Base-by-base conservation (phyloP, 1,140 invertebrate species). In the Cheumatopsyche charites region DNA sequence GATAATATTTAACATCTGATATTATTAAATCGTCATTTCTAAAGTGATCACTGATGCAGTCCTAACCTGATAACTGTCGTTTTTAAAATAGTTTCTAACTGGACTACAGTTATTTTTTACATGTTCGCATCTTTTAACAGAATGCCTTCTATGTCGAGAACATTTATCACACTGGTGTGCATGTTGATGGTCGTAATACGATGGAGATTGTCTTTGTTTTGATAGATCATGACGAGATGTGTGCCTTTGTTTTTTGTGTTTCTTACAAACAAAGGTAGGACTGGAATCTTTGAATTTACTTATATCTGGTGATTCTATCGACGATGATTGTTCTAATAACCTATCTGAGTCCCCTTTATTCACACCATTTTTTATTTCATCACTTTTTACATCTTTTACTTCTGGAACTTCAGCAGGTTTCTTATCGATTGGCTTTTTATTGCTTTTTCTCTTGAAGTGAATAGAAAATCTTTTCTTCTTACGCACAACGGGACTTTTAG, bases 51-150 rank as follows among this genome's bases (percentile, higher is more conserved):
- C 29, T 4, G 29, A 36, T 36, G 3, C 9, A 4, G 21, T 19
- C 23, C 23, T n/a, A 45, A 85, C 83, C 83, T 84, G 82, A 77
- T 83, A 85, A 76, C 82, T 85, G 75, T 85, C 83, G 79, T 82
- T 82, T 79, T 84, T 84, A 78, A 82, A 76, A 71, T 76, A 74
- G 43, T 70, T 15, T 55, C 70, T 71, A 15, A 71, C 66, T 15
- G 66, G 49, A 55, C 66, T 55, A 42, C 25, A 55, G 11, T 26
- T 49, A 19, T 68, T 68, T 41, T 68, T 68, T 25, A 15, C 11
- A 55, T 55, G 66, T 55, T 68, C 66, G 21, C 26, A 26, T 29
- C 7, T 45, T 55, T 17, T 68, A 5, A 9, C 26, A n/a, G 15
- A 13, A 21, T 55, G 9, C 23, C 41, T 68, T 55, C 29, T 49